Evolutionary conservation across 2,797 vertebrate genomes (phyloP).

Genomic region (Diplodus puntazzo): DNA sequence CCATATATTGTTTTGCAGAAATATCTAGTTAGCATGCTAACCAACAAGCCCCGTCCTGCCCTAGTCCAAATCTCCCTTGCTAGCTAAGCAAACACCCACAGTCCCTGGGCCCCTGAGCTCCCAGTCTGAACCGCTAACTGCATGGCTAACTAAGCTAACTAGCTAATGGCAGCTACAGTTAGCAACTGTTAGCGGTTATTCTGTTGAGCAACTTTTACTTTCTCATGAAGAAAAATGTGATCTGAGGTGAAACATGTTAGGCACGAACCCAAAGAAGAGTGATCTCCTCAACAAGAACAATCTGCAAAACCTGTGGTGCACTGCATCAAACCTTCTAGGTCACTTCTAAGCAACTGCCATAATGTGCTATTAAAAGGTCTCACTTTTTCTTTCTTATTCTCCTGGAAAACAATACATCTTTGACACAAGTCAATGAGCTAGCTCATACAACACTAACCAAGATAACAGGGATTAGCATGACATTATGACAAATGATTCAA

Average conservation of each 20-base stretch:
- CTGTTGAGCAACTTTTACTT: too few relatives aligned
- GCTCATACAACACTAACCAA: constrained; percentile 27
- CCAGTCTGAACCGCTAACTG: too few relatives aligned
- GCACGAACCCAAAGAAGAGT: background rate
- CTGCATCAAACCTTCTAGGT: background rate
- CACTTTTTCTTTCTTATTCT: background rate
- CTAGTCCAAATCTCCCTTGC: too few relatives aligned
- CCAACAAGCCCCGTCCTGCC: too few relatives aligned
- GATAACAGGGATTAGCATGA: constrained; percentile 60
- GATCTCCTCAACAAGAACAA: background rate
- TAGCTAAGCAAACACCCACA: too few relatives aligned
- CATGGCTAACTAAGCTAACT: too few relatives aligned
- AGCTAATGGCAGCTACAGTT: too few relatives aligned
- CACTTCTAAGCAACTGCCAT: background rate
- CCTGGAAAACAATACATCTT: constrained; percentile 43
- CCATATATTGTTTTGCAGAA: too few relatives aligned
- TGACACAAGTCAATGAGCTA: constrained; percentile 32
- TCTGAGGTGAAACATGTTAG: background rate
- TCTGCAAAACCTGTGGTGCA: background rate
- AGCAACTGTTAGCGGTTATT: too few relatives aligned
- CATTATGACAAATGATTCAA: constrained; percentile 30
- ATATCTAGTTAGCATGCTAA: too few relatives aligned
- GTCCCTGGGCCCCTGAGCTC: too few relatives aligned
- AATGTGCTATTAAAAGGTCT: constrained; percentile 4
- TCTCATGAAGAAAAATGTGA: too few relatives aligned